Conservation (phyloP, 2,888 invertebrate species). For the Phyllotreta striolata region DNA sequence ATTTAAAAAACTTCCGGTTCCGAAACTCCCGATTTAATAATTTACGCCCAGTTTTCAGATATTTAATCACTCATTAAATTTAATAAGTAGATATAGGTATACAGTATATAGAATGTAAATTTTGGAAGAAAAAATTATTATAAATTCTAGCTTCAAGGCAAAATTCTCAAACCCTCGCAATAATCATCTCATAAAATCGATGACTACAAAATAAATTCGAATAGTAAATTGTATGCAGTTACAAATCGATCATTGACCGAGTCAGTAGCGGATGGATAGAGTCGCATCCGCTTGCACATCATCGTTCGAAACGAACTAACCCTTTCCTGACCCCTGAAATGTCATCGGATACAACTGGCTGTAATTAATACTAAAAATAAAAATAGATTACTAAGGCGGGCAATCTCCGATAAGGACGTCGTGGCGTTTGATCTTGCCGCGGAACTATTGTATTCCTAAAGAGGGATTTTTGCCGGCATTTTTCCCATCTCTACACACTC, state of each 20-base stretch:
- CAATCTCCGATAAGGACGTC: slow-evolving; percentile 29
- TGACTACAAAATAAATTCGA: slow-evolving; percentile 16
- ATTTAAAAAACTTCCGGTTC: slow-evolving; percentile 2
- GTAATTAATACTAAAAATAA: slow-evolving; percentile 43
- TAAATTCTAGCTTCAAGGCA: too few relatives aligned
- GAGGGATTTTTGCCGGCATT: neutral
- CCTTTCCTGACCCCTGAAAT: slow-evolving; percentile 42
- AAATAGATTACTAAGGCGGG: slow-evolving; percentile 30
- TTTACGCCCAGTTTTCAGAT: too few relatives aligned
- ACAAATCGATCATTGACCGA: slow-evolving; percentile 53
- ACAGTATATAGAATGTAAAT: too few relatives aligned
- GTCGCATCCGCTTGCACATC: slow-evolving; percentile 38
- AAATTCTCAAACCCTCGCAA: too few relatives aligned
- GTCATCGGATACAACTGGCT: slow-evolving; percentile 37
- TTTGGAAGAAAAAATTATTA: slow-evolving; percentile 4
- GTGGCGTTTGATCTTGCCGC: slow-evolving; percentile 39
- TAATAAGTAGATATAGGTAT: too few relatives aligned
- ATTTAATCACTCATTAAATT: too few relatives aligned
- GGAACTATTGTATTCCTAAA: slow-evolving; percentile 15
- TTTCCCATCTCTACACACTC: neutral
- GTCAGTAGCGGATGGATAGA: slow-evolving; percentile 24
- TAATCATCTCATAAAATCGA: neutral
- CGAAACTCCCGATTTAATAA: neutral
- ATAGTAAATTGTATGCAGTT: slow-evolving; percentile 36
- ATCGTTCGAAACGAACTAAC: slow-evolving; percentile 37